Evolutionary conservation across 2,113 vertebrate species (phyloP), one percentile per base, ranked within the genome.

Genomic region (Grallaria varia): DNA sequence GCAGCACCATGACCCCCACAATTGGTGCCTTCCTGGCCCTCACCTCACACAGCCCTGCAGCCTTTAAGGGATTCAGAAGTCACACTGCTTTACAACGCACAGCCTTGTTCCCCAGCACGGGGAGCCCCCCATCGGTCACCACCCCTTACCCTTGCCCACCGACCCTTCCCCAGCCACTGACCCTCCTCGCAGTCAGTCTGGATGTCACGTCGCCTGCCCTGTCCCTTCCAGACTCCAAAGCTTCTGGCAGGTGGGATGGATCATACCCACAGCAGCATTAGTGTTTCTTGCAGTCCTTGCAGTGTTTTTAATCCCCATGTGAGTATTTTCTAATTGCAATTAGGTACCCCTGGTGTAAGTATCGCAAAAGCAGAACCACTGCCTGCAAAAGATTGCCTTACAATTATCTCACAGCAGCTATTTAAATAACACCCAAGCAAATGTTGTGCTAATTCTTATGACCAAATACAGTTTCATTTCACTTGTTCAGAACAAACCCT

Each of bases 401-500:
- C 63, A 96, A 95, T 96, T 95, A 96, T 92, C 90, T 91, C 95
- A 87, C 84, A 93, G 90, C 96, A 96, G 90, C 95, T 69, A 90
- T 45, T 95, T 96, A 92, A 90, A 53, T 83, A 97, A 97, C 96
- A 96, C 64, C 89, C 87, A 94, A 95, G 96, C 94, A 93, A 81
- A 85, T 84, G 90, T 90, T 62, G 9, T 68, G 52, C 86, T 97
- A 97, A 97, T 98, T 97, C 96, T 94, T 94, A 69, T 69, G 92
- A 96, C 87, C 73, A 91, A 95, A 96, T 76, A 79, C 74, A 95
- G 88, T 96, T 97, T 97, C 94, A 94, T 97, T 97, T 97, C 82
- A 84, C 91, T 97, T 96, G 95, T 96, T 95, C 52, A 80, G 85
- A 96, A 96, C 96, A 97, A 97, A 97, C 76, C 58, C 18, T 82